Conservation (phyloP, 2,113 vertebrate species). For the Otus sunia region DNA sequence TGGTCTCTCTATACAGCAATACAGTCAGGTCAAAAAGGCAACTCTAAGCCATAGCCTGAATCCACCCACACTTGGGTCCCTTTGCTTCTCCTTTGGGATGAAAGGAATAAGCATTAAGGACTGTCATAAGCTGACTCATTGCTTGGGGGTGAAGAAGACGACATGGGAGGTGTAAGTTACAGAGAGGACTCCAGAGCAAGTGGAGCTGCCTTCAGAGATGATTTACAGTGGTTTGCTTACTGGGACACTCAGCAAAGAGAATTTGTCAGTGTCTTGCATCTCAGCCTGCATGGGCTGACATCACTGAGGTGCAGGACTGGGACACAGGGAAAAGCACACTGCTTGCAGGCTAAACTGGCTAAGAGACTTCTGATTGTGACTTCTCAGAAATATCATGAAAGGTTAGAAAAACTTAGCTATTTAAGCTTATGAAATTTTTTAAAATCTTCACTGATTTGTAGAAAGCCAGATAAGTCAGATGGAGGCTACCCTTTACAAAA, state of each 20-base stretch:
- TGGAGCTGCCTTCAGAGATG: neutral
- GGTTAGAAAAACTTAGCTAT: neutral
- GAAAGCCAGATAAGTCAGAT: neutral
- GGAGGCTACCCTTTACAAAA: neutral
- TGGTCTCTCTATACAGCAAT: neutral
- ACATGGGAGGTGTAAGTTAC: neutral
- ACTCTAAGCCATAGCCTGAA: neutral
- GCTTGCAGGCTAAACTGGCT: neutral
- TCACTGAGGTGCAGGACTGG: neutral
- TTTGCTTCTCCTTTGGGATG: neutral
- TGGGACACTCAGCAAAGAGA: neutral
- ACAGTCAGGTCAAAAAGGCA: neutral
- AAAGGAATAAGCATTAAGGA: neutral
- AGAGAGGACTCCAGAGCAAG: neutral
- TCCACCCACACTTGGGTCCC: neutral
- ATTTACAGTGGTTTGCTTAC: neutral
- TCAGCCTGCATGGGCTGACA: neutral
- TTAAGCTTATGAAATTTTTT: neutral
- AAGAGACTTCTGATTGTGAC: neutral
- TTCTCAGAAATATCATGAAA: neutral
- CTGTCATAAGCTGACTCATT: fast-evolving
- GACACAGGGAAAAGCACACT: neutral
- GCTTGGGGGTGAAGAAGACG: neutral
- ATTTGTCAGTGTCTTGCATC: neutral
- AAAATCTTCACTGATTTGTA: neutral